These are phyloP conservation scores for Gastrophryne carolinensis DNA, from an alignment of 2,797 vertebrate species.

Conservation along the genomic window DNA sequence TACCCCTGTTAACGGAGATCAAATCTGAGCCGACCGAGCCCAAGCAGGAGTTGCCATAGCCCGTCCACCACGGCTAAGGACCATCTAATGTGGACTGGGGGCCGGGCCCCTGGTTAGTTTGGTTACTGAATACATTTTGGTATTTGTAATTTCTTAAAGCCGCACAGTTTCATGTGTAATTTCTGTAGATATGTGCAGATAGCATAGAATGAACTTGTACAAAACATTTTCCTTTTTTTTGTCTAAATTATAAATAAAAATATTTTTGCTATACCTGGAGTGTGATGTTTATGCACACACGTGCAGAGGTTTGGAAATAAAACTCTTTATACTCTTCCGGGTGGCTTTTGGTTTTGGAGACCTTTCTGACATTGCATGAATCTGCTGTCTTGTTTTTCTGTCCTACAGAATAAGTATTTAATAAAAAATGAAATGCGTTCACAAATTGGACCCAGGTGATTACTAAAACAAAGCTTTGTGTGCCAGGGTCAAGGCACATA, in stretches of 20 bases:
- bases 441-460: background rate
- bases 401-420: background rate
- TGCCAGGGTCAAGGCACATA: background rate
- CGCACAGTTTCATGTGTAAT: slow-evolving; percentile 85
- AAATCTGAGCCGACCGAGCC: slow-evolving; percentile 74
- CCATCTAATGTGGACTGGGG: slow-evolving; percentile 77
- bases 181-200: slow-evolving; percentile 78
- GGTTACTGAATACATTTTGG: slow-evolving; percentile 98
- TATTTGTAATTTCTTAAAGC: slow-evolving; percentile 89
- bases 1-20: slow-evolving; percentile 71
- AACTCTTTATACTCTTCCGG: slow-evolving; percentile 64
- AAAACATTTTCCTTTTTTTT: slow-evolving; percentile 76
- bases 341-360: background rate
- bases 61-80: slow-evolving; percentile 69
- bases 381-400: background rate
- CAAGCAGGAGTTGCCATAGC: slow-evolving; percentile 67
- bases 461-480: background rate
- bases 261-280: slow-evolving; percentile 97
- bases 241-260: slow-evolving; percentile 99
- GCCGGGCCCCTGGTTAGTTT: slow-evolving; percentile 78
- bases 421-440: background rate
- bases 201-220: slow-evolving; percentile 76
- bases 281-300: slow-evolving; percentile 88
- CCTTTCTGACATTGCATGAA: background rate
- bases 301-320: slow-evolving; percentile 64